Evolutionary conservation across 2,888 invertebrate species (phyloP).

Genomic region (Julus scanicus): DNA sequence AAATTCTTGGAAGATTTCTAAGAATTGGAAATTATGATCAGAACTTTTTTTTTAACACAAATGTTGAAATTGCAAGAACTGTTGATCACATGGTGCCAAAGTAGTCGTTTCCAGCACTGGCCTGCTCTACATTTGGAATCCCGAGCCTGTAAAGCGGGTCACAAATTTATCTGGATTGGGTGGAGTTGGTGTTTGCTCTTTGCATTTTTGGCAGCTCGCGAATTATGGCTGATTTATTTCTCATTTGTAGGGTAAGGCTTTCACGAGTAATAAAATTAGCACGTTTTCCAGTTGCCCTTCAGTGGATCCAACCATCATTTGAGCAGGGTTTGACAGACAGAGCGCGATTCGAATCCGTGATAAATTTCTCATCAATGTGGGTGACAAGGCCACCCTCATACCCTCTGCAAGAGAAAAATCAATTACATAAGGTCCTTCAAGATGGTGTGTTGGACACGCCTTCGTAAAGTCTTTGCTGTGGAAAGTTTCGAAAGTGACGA

Average conservation of each 20-base stretch:
- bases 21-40: too few species aligned
- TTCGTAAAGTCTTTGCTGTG: too few species aligned
- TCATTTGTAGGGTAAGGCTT: not conserved
- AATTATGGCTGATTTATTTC: not conserved
- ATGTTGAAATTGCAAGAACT: not conserved
- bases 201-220: not conserved
- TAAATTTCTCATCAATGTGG: not conserved
- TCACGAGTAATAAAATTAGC: not conserved
- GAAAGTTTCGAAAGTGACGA: too few species aligned
- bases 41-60: not conserved
- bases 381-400: not conserved
- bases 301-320: not conserved
- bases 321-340: not conserved
- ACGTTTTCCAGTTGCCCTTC: slow-evolving; percentile 1
- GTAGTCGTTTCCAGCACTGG: not conserved
- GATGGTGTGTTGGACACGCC: too few species aligned
- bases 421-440: too few species aligned
- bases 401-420: too few species aligned
- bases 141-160: not conserved
- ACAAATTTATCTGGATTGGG: not conserved
- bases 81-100: not conserved
- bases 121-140: not conserved
- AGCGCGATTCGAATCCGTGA: not conserved
- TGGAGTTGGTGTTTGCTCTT: not conserved
- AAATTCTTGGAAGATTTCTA: too few species aligned